Evolutionary conservation across 2,888 invertebrate genomes (phyloP).

Genomic region (Drosophila recens): DNA sequence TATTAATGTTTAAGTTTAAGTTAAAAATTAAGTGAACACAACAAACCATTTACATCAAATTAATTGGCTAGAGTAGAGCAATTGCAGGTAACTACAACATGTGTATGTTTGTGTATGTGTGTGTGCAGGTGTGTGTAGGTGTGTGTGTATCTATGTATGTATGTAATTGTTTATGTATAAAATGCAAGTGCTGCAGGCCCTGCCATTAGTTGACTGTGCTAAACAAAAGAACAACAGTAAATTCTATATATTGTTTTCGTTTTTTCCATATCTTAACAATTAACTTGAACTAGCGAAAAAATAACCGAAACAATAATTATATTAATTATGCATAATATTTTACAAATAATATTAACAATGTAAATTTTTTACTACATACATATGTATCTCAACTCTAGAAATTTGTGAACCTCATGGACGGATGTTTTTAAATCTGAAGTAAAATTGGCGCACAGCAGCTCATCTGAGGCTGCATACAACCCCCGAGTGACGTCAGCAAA

Average conservation of each 20-base stretch:
- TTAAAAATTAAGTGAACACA: conserved; percentile 71
- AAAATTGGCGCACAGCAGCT: conserved; percentile 75
- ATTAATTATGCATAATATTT: conserved; percentile 7
- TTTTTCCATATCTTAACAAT: conserved; percentile 1
- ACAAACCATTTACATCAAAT: conserved; percentile 69
- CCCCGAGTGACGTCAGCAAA: conserved; percentile 72
- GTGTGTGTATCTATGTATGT: conserved; percentile 27
- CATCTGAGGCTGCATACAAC: conserved; percentile 72
- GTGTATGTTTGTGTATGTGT: conserved; percentile 19
- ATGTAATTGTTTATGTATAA: conserved; percentile 33
- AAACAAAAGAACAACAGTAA: conserved; percentile 55
- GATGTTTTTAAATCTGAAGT: conserved; percentile 78
- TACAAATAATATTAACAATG: conserved; percentile 35
- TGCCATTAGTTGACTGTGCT: conserved; percentile 62
- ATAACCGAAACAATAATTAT: conserved; percentile 36
- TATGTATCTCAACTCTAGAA: conserved; percentile 47
- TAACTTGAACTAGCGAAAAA: conserved; percentile 36
- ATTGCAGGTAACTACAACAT: conserved; percentile 39
- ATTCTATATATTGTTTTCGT: background rate
- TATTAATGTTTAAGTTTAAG: conserved; percentile 38
- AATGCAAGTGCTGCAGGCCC: conserved; percentile 48
- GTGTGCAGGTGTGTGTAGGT: conserved; percentile 21
- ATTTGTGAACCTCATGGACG: conserved; percentile 77
- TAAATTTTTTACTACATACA: conserved; percentile 21
- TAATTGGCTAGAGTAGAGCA: conserved; percentile 72